Conservation (phyloP, 2,797 vertebrate genomes). For the Cossypha caffra region DNA sequence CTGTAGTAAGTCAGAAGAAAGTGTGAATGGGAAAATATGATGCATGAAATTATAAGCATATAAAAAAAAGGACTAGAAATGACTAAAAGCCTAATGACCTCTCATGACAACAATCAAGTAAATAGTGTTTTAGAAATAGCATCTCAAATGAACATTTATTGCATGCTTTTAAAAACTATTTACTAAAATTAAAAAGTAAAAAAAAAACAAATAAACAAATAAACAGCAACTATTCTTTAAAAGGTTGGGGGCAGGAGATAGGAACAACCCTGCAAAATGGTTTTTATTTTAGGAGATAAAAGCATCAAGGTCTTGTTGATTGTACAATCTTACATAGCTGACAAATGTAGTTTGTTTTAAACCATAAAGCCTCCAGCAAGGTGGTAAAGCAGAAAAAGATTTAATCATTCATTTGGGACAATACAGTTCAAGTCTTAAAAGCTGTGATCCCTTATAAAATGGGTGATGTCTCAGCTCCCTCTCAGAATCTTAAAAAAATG, state of each 20-base stretch:
- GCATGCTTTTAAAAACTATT: background rate
- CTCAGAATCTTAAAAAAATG: background rate
- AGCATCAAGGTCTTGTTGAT: background rate
- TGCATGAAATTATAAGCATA: background rate
- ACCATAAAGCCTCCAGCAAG: background rate
- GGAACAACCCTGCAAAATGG: rapidly evolving
- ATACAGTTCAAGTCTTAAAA: background rate
- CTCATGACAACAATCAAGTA: background rate
- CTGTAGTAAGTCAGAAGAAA: background rate
- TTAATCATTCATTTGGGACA: background rate
- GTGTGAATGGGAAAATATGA: background rate
- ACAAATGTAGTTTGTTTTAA: slow-evolving; percentile 6
- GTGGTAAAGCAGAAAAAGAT: background rate
- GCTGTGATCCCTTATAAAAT: background rate
- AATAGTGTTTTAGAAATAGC: background rate
- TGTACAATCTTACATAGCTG: background rate
- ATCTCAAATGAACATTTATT: background rate
- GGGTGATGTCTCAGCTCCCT: background rate
- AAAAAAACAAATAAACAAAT: background rate
- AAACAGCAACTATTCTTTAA: background rate
- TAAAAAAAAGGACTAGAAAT: background rate
- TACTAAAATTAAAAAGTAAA: background rate
- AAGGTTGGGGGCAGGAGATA: rapidly evolving
- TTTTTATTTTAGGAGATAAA: background rate
- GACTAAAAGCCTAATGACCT: background rate